A percentile compares a stretch with the other conserved stretches of the same genome.
Conservation (phyloP, 2,888 invertebrate genomes). For the Torymus tubicola region DNA sequence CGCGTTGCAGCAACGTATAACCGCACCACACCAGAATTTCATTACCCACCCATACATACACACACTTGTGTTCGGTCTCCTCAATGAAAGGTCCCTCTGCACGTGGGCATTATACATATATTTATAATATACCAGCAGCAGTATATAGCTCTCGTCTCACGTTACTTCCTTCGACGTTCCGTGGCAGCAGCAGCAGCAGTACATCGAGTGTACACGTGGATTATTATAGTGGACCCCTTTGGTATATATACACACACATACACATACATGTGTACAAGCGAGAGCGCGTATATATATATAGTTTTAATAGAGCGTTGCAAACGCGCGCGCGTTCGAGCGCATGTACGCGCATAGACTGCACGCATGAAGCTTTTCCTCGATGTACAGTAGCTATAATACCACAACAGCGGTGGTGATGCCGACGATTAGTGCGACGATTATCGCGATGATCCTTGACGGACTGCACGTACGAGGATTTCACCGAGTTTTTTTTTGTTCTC, state of each 20-base stretch:
- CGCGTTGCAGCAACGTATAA: no score
- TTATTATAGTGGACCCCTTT: no score
- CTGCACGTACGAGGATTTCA: not conserved
- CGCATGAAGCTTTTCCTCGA: no score
- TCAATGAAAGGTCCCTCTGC: no score
- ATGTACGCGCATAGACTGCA: not conserved
- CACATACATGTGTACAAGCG: not conserved
- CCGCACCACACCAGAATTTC: no score
- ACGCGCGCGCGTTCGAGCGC: not conserved
- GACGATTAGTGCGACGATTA: constrained; percentile 18
- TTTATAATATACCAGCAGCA: no score
- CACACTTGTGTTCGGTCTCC: no score
- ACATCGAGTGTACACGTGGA: no score
- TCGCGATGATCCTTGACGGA: constrained; percentile 26
- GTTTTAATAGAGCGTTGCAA: constrained; percentile 51
- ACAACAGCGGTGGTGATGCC: not conserved
- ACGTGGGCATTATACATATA: no score
- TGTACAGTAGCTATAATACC: not conserved
- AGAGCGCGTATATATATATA: not conserved
- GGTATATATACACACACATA: not conserved
- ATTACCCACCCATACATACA: no score
- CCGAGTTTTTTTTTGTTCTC: not conserved
- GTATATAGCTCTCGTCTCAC: constrained; percentile 11
- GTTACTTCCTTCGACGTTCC: constrained; percentile 38
- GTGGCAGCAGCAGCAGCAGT: not conserved